Evolutionary conservation across 2,888 invertebrate species (phyloP).

Genomic region (Lasius fuliginosus): DNA sequence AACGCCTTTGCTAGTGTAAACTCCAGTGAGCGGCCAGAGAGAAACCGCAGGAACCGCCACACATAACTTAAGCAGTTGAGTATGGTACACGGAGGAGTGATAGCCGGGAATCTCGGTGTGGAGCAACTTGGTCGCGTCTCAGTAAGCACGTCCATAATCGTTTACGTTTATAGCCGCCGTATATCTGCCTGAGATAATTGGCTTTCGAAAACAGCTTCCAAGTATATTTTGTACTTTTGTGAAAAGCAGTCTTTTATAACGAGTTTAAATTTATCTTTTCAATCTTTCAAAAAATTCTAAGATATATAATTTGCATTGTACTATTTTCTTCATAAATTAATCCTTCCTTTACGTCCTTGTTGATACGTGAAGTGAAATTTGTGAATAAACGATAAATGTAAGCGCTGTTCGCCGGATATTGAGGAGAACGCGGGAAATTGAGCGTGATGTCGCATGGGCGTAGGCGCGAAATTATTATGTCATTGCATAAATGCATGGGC

Average conservation of each 20-base stretch:
- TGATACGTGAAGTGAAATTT: not conserved
- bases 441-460: slow-evolving; percentile 75
- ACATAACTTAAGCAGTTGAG: slow-evolving; percentile 79
- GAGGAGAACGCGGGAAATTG: slow-evolving; percentile 71
- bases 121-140: slow-evolving; percentile 47
- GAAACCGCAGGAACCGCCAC: slow-evolving; percentile 77
- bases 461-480: slow-evolving; percentile 81
- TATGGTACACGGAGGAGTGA: slow-evolving; percentile 76
- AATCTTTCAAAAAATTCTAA: not conserved
- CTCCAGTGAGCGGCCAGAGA: slow-evolving; percentile 71
- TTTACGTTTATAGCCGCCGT: slow-evolving; percentile 37
- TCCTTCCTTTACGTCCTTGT: not conserved
- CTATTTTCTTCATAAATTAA: not conserved
- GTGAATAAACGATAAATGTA: slow-evolving; percentile 8
- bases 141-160: slow-evolving; percentile 56
- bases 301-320: not conserved
- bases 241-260: not conserved
- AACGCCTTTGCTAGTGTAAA: slow-evolving; percentile 75
- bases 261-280: slow-evolving; percentile 16
- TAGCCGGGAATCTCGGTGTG: slow-evolving; percentile 74
- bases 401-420: slow-evolving; percentile 45
- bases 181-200: slow-evolving; percentile 45
- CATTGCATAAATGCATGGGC: slow-evolving; percentile 83
- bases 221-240: not conserved
- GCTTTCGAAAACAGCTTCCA: slow-evolving; percentile 10